Conservation (phyloP, 2,888 invertebrate species). For the Erynnis tages region DNA sequence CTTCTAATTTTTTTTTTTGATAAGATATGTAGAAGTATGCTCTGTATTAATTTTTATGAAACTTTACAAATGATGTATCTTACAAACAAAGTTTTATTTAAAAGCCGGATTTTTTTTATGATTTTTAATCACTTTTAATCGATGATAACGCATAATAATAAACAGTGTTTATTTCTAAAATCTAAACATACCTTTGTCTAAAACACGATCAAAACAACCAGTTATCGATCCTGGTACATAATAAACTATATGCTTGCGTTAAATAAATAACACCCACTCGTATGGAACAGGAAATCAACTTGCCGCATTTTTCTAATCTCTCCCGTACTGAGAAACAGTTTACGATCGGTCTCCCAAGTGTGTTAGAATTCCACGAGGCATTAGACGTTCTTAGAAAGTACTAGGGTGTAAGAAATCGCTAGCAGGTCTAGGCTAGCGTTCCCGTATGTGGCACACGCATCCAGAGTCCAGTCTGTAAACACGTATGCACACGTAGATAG, state of each 20-base stretch:
- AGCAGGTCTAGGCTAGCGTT: slow-evolving; percentile 58
- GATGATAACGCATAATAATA: too few relatives aligned
- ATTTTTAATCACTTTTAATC: too few relatives aligned
- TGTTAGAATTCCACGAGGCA: slow-evolving; percentile 67
- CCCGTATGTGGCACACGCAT: slow-evolving; percentile 60
- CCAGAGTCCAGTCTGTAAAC: slow-evolving; percentile 51
- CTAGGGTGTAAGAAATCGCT: slow-evolving; percentile 60
- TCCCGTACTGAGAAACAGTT: slow-evolving; percentile 26
- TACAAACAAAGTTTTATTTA: too few relatives aligned
- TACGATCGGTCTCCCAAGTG: slow-evolving; percentile 31
- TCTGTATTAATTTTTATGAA: too few relatives aligned
- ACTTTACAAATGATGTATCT: too few relatives aligned
- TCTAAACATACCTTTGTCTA: too few relatives aligned
- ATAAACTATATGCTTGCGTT: not conserved
- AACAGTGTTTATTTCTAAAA: too few relatives aligned
- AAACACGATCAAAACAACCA: too few relatives aligned
- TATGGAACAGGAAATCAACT: slow-evolving; percentile 14
- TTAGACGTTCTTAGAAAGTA: slow-evolving; percentile 81
- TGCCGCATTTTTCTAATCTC: slow-evolving; percentile 23
- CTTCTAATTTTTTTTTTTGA: too few relatives aligned
- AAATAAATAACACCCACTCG: slow-evolving; percentile 1
- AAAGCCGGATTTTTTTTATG: too few relatives aligned
- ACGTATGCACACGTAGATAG: slow-evolving; percentile 47
- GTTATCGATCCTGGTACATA: not conserved
- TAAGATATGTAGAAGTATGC: too few relatives aligned